Evolutionary conservation across 2,113 vertebrate genomes (phyloP).

Genomic region (Eidolon helvum): DNA sequence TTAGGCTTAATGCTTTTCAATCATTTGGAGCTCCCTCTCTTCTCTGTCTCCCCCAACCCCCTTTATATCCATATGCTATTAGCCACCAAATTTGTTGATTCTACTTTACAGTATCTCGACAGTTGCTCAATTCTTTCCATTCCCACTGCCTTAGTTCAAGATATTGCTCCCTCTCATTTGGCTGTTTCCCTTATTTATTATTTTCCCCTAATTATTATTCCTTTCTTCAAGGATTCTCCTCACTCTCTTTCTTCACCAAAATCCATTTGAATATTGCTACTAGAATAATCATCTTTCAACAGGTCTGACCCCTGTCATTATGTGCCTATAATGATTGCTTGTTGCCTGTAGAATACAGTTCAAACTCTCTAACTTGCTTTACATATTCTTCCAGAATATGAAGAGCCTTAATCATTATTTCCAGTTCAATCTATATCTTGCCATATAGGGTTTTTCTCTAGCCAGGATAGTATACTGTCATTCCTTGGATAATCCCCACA

Average conservation of each 20-base stretch:
- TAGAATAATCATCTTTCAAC: not conserved
- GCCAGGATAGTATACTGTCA: not conserved
- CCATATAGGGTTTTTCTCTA: not conserved
- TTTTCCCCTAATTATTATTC: not conserved
- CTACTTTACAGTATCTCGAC: not conserved
- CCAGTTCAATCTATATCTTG: not conserved
- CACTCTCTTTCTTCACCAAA: not conserved
- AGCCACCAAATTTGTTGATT: not conserved
- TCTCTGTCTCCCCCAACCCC: not conserved
- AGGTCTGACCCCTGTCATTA: not conserved
- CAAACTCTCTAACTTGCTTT: not conserved
- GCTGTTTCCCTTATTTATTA: not conserved
- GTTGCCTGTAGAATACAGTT: not conserved
- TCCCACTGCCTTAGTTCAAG: not conserved
- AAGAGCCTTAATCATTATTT: not conserved
- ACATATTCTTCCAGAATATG: not conserved
- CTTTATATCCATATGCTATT: not conserved
- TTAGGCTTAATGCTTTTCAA: not conserved
- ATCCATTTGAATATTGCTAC: not conserved
- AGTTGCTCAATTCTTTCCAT: accelerated
- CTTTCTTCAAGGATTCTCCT: not conserved
- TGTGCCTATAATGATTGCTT: not conserved
- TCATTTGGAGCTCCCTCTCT: not conserved
- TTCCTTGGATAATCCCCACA: not conserved
- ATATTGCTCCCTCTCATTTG: not conserved